Evolutionary conservation across 1,140 invertebrate genomes (phyloP).

Genomic region (Homarus americanus): DNA sequence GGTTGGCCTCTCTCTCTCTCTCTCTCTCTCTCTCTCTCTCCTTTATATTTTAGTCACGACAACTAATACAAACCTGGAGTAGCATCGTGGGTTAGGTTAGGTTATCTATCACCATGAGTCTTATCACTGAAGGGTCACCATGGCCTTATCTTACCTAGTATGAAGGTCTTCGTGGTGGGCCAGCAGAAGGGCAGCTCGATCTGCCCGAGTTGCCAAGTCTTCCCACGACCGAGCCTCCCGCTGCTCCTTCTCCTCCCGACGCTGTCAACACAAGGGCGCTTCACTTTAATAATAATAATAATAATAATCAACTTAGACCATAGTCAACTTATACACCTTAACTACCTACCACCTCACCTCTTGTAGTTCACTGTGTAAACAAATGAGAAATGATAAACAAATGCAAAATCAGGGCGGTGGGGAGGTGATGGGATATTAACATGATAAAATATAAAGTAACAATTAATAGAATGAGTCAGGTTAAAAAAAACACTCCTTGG

Average conservation of each 20-base stretch:
- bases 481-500: no score
- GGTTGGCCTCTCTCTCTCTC: no score
- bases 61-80: no score
- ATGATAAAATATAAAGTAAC: no score
- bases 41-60: no score
- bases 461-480: no score
- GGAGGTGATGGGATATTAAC: background rate
- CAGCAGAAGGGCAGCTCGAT: background rate
- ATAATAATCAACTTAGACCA: background rate
- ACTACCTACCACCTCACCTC: no score
- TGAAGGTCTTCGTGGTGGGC: background rate
- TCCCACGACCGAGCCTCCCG: slow-evolving; percentile 1
- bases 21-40: no score
- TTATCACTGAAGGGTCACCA: no score
- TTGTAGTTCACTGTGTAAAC: background rate
- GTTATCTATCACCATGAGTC: no score
- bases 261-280: background rate
- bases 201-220: background rate
- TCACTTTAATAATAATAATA: background rate
- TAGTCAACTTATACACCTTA: no score
- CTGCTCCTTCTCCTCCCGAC: slow-evolving; percentile 14
- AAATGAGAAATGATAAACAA: background rate
- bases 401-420: background rate
- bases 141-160: background rate
- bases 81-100: no score